phyloP scores from a whole-genome alignment of 1,140 invertebrate genomes.

The Anastatus disparis region DNA sequence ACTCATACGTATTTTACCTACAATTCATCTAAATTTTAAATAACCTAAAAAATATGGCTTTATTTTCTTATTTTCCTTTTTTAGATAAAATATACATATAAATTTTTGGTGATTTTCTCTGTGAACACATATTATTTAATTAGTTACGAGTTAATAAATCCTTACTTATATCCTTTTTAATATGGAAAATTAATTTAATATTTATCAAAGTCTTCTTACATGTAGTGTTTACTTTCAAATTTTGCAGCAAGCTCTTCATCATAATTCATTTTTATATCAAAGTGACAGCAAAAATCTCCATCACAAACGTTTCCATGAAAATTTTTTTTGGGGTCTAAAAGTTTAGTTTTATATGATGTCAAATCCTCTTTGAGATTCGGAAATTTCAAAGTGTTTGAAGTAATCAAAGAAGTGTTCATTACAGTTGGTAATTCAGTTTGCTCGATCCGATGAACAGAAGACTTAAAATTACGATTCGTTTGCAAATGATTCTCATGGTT shows the following conservation, averaged over 20 bases:
- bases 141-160: too few species aligned
- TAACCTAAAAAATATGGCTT: too few species aligned
- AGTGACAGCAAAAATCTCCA: constrained; percentile 54
- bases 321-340: constrained; percentile 34
- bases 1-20: too few species aligned
- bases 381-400: neutral
- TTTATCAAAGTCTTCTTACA: too few species aligned
- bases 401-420: neutral
- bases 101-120: too few species aligned
- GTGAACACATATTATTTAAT: too few species aligned
- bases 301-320: constrained; percentile 48
- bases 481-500: constrained; percentile 36
- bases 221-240: constrained; percentile 45
- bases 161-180: too few species aligned
- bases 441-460: constrained; percentile 39
- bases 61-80: too few species aligned
- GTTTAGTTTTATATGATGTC: constrained; percentile 43
- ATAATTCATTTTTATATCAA: constrained; percentile 36
- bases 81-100: too few species aligned
- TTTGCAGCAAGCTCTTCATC: constrained; percentile 14
- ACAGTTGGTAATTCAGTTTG: constrained; percentile 43
- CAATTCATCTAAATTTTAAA: too few species aligned
- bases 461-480: constrained; percentile 1
- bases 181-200: too few species aligned
- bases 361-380: constrained; percentile 41